Base-by-base conservation (phyloP, 1,140 invertebrate genomes). In the Drosophila ananassae region DNA sequence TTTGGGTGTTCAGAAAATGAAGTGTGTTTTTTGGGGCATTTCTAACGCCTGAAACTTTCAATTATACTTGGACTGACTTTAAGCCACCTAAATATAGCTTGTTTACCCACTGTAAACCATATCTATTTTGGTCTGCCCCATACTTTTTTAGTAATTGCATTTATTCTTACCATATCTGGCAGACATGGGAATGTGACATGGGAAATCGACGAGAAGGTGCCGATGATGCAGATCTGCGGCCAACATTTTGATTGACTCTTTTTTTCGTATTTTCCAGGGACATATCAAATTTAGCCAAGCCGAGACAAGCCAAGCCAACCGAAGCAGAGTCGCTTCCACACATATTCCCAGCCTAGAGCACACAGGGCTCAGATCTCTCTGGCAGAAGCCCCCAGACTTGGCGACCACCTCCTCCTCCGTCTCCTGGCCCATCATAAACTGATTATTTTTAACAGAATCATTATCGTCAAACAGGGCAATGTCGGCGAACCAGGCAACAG, bases 401-500 rank as follows among this genome's bases (percentile, higher is more conserved):
- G 25, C 13, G 5, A 21, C n/a, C 13, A 21, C 5, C 13, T 17
- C 41, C 41, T 17, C 41, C 41, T 44, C 44, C 54, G 17, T 51
- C 75, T 79, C 56, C 73, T 66, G 72, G 67, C 76, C 79, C 71
- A 89, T 73, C 75, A 83, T 89, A 89, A 89, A 89, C 83, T 89
- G 83, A 89, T 89, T 89, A 89, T 89, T 89, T 87, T 89, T 89
- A 89, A 89, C 83, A 89, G 83, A 89, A 89, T 83, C 83, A 89
- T 89, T 89, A 89, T 82, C 76, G 63, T 79, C 73, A 82, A 61
- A 75, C 48, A 66, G 32, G 72, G 73, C 73, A 53, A 57, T 69
- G 67, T 44, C 53, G 54, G 72, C 73, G 75, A 51, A 30, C 52
- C 52, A 66, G 59, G 54, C 52, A 17, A 3, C 44, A 77, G 81